A percentile compares a stretch with the other conserved stretches of the same genome.
phyloP scores from a whole-genome alignment of 2,113 vertebrate species.

The Todiramphus saurophagus region DNA sequence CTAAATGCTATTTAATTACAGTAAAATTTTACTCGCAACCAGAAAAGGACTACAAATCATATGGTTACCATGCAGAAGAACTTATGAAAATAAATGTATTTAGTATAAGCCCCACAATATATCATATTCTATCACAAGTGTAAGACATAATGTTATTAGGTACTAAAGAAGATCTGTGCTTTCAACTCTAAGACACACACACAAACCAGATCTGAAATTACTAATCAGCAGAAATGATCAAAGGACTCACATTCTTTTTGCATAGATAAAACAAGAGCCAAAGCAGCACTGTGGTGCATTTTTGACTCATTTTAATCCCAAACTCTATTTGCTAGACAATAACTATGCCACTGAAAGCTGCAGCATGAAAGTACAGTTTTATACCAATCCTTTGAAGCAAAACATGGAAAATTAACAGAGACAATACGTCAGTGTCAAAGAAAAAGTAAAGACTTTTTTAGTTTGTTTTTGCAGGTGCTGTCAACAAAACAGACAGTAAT shows the following conservation, averaged over 20 bases:
- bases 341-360: not conserved
- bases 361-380: not conserved
- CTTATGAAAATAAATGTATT: not conserved
- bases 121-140: not conserved
- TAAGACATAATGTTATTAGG: not conserved
- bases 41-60: not conserved
- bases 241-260: not conserved
- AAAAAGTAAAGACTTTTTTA: not conserved
- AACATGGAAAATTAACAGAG: slow-evolving; percentile 1
- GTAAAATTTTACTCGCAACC: not conserved
- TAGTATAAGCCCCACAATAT: not conserved
- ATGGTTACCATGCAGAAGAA: not conserved
- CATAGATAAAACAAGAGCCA: not conserved
- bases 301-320: not conserved
- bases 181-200: not conserved
- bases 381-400: not conserved
- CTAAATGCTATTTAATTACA: not conserved
- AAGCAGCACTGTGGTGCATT: not conserved
- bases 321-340: not conserved
- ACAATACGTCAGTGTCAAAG: not conserved
- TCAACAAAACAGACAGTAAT: slow-evolving; percentile 30
- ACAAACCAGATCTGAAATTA: not conserved
- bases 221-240: not conserved
- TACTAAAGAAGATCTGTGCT: not conserved
- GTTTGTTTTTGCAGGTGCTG: slow-evolving; percentile 22